phyloP scores from a whole-genome alignment of 2,888 invertebrate species.

The Cosmopolites sordidus region DNA sequence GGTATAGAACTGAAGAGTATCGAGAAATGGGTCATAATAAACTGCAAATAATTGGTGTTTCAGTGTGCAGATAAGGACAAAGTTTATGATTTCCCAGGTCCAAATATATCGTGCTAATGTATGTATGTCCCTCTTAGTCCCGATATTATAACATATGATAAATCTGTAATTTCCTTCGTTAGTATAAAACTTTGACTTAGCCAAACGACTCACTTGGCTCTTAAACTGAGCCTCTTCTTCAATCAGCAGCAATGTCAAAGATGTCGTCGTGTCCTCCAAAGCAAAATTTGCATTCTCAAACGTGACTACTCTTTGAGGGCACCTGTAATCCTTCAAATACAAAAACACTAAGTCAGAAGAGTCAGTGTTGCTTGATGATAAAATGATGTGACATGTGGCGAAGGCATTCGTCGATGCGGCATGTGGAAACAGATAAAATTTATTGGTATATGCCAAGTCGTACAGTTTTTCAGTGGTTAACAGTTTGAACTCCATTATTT shows the following conservation, averaged over 20 bases:
- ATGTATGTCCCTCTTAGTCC: not conserved
- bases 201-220: not conserved
- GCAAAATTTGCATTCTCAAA: not conserved
- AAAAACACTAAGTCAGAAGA: not conserved
- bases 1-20: not conserved
- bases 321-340: not conserved
- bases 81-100: not conserved
- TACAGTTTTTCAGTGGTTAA: too few species aligned
- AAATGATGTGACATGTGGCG: not conserved
- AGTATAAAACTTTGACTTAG: not conserved
- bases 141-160: not conserved
- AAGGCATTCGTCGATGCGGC: not conserved
- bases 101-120: not conserved
- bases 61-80: not conserved
- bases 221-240: not conserved
- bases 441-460: too few species aligned
- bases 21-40: not conserved
- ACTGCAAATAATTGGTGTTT: not conserved
- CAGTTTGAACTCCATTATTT: too few species aligned
- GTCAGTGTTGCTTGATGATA: not conserved
- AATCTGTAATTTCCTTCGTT: not conserved
- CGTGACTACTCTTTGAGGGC: not conserved
- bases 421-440: not conserved
- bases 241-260: not conserved
- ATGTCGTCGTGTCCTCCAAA: not conserved